Evolutionary conservation across 1,140 invertebrate species (phyloP).

Genomic region (Ooceraea biroi): DNA sequence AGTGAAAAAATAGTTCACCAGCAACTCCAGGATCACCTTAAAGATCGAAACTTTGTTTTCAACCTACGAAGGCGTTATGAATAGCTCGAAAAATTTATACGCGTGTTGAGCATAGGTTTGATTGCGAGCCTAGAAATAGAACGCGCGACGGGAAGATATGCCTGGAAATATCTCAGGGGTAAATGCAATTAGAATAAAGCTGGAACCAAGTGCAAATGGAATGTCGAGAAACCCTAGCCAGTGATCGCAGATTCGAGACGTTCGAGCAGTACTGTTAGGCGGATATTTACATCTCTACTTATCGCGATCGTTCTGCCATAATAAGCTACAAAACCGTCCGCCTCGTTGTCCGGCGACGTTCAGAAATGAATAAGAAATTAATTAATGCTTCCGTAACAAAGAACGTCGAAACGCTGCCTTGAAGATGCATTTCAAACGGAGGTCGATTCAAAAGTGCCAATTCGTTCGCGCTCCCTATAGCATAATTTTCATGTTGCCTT

Average conservation of each 20-base stretch:
- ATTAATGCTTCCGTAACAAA: background rate
- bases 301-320: background rate
- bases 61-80: too few relatives aligned
- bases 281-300: background rate
- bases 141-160: too few relatives aligned
- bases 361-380: background rate
- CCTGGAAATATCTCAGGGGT: too few relatives aligned
- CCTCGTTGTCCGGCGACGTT: background rate
- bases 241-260: background rate
- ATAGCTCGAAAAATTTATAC: too few relatives aligned
- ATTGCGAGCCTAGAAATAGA: too few relatives aligned
- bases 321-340: constrained; percentile 19
- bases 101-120: too few relatives aligned
- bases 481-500: constrained; percentile 55
- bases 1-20: too few relatives aligned
- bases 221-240: background rate
- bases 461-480: constrained; percentile 42
- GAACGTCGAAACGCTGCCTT: too few relatives aligned
- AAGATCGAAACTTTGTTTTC: too few relatives aligned
- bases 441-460: constrained; percentile 21
- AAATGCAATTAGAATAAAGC: background rate
- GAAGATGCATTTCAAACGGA: background rate
- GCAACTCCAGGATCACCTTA: too few relatives aligned
- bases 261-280: background rate
- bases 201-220: constrained; percentile 6